These are phyloP conservation scores for Brachylomia viminalis DNA, from an alignment of 2,888 invertebrate species.

Conservation along the genomic window DNA sequence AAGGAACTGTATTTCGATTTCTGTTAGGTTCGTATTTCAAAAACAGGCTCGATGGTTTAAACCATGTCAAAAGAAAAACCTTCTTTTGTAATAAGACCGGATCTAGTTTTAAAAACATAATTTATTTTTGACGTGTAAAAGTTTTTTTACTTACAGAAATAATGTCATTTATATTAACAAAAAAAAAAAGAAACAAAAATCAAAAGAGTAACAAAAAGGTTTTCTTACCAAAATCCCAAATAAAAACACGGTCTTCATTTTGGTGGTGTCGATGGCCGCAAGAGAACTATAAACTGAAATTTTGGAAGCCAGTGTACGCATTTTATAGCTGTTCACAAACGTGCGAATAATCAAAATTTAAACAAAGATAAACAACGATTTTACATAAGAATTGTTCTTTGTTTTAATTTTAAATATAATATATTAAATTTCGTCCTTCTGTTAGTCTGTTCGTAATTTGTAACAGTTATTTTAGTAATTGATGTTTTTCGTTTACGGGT, in stretches of 20 bases:
- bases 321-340: neutral
- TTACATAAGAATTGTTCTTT: conserved; percentile 15
- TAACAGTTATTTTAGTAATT: neutral
- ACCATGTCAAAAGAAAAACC: no score
- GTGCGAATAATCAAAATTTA: conserved; percentile 6
- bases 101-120: no score
- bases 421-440: neutral
- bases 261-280: neutral
- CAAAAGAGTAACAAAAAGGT: neutral
- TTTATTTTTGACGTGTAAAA: no score
- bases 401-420: neutral
- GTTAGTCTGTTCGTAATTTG: conserved; percentile 3
- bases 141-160: no score
- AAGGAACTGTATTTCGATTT: no score
- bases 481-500: neutral
- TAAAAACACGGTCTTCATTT: conserved; percentile 19
- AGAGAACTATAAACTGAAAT: neutral
- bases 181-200: neutral
- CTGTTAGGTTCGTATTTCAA: no score
- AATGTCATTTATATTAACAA: no score
- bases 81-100: no score
- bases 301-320: neutral
- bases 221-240: conserved; percentile 28
- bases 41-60: no score
- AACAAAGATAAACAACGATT: conserved; percentile 5